Conservation (phyloP, 2,113 vertebrate species). For the Anhinga rufa region DNA sequence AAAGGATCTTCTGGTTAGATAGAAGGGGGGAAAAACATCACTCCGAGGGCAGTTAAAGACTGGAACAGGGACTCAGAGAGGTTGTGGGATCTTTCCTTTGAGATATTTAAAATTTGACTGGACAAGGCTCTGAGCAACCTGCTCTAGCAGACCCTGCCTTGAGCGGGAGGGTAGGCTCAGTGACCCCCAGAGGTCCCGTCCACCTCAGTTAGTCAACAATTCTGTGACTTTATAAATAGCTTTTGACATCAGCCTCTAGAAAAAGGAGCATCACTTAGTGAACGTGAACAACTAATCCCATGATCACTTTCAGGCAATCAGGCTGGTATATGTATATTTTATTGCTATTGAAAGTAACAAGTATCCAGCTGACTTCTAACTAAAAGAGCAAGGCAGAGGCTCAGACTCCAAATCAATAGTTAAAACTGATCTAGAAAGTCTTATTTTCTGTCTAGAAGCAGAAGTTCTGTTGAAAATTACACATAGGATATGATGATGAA, state of each 20-base stretch:
- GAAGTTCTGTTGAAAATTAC: background rate
- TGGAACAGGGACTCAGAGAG: background rate
- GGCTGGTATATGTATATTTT: background rate
- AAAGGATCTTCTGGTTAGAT: background rate
- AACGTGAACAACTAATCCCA: background rate
- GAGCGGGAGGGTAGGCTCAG: background rate
- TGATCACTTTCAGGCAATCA: background rate
- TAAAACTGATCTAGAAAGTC: background rate
- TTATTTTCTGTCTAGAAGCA: background rate
- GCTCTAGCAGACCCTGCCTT: background rate
- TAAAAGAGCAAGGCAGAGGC: background rate
- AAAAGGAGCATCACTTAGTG: background rate
- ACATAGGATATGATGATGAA: background rate
- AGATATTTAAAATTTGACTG: background rate
- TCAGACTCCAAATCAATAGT: background rate
- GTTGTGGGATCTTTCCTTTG: background rate
- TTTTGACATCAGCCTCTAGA: background rate
- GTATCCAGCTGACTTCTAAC: background rate
- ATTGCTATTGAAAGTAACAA: background rate
- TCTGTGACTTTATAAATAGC: background rate
- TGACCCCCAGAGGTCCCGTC: background rate
- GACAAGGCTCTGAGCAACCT: background rate
- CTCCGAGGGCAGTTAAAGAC: background rate
- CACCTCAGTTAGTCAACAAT: background rate
- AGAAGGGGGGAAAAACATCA: background rate